Base-by-base conservation (phyloP, 2,113 vertebrate genomes). In the Casuarius casuarius region DNA sequence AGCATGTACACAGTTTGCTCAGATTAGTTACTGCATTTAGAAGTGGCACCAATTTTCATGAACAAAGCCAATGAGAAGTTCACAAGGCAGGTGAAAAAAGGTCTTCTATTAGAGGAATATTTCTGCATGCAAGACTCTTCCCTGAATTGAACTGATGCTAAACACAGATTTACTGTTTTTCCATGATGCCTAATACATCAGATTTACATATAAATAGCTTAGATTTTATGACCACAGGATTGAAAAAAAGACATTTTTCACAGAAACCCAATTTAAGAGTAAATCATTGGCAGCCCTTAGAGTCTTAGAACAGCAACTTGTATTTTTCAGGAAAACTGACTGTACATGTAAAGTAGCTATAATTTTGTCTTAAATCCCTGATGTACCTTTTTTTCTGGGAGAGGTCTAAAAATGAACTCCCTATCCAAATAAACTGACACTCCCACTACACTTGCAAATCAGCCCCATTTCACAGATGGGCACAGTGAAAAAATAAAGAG, bases 31-130 rank as follows among this genome's bases (percentile, higher is more conserved):
- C 35, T 38, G 52, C 40, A 59, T 59, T 62, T 31, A 78, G 70
- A 58, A 73, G 33, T 2, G 0, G 17, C 22, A 56, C 51, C 40
- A 44, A 4, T 2, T 68, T 66, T 49, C 0, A 0, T 49, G 48
- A 89, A 58, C 28, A 79, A 79, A 93, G 56, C 13, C 40, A 42
- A 67, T 5, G 18, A 71, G 31, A 85, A 91, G 80, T 22, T 56
- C 90, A 26, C 40, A 83, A 83, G 82, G 59, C 48, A 94, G 48
- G 29, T 52, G 65, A 91, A 78, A 15, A 3, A 40, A 9, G 2
- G 13, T 83, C 84, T 73, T 89, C 67, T 52, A 46, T 3, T 3
- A 92, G 91, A n/a, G 44, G 33, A 67, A 2, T 40, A 65, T 26
- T 89, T 83, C 65, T 73, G 23, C 42, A 71, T 19, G 25, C 25